These are phyloP conservation scores for Otolemur garnettii DNA, from an alignment of 2,113 vertebrate species.

Conservation along the genomic window DNA sequence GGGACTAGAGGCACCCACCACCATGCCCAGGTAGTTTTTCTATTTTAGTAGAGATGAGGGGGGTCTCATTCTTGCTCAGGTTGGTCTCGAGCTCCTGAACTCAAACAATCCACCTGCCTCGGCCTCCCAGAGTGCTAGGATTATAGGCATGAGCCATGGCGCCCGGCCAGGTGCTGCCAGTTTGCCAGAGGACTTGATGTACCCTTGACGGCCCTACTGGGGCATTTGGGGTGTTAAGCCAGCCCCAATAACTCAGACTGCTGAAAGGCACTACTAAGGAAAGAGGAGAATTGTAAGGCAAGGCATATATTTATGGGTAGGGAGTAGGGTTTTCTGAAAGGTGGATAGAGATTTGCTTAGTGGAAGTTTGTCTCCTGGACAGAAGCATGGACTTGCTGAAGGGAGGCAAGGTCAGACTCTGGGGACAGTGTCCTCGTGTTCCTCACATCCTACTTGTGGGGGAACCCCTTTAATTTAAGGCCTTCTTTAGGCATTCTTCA, in stretches of 20 bases:
- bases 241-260: neutral
- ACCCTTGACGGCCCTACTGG: neutral
- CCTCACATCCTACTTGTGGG: no score
- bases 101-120: no score
- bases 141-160: no score
- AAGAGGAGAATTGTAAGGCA: neutral
- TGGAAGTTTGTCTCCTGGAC: neutral
- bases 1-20: no score
- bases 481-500: neutral
- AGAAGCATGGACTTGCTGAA: neutral
- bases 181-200: neutral
- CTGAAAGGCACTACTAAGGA: neutral
- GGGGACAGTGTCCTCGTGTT: neutral
- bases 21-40: no score
- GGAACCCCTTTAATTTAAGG: neutral
- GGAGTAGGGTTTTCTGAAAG: neutral
- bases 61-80: no score
- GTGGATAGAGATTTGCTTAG: neutral
- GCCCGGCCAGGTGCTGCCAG: neutral
- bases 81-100: no score
- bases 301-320: neutral
- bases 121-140: no score
- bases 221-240: neutral
- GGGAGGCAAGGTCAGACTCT: neutral
- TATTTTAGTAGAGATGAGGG: no score